Evolutionary conservation across 1,140 invertebrate genomes (phyloP), one percentile per base, ranked within the genome.

Genomic region (Eubasilissa regina): DNA sequence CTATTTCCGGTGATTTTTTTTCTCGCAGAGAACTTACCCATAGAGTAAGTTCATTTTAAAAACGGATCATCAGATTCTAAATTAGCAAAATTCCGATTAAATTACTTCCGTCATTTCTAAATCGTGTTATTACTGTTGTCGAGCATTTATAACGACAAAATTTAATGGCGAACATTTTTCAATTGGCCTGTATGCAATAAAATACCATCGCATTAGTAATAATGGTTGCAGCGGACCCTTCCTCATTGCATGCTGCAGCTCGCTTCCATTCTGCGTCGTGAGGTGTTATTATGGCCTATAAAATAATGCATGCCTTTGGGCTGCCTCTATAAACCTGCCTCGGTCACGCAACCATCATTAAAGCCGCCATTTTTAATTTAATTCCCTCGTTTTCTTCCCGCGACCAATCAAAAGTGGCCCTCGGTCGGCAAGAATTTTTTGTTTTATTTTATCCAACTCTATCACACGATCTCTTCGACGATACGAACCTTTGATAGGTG

Each of bases 241-340:
- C 77, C 77, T 64, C 62, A 64, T 66, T 80, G 70, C 70, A 58
- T 3, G 68, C 68, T 55, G 47, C 47, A 25, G 15, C n/a, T 58
- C 72, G 70, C 73, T 80, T 80, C 73, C 78, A 75, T 60, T 75
- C 56, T 53, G 13, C 43, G 35, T 45, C n/a, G 35, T 12, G 72
- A 77, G 81, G 78, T 80, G 79, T 83, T 83, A 83, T 83, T 83
- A 83, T 77, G 76, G 81, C 21, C 64, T 62, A 83, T 83, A 83
- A 83, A 83, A 80, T 80, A 80, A 83, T 80, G 81, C 81, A 78
- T 80, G 66, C 25, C 68, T 64, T 80, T 48, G 55, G 62, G 58
- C 72, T 68, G 70, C 53, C 78, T 60, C 53, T 64, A 80, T 78
- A 83, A 80, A 80, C 55, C 70, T 45, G 58, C 55, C 25, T 45